Conservation (phyloP, 2,113 vertebrate species). For the Nesospiza acunhae region DNA sequence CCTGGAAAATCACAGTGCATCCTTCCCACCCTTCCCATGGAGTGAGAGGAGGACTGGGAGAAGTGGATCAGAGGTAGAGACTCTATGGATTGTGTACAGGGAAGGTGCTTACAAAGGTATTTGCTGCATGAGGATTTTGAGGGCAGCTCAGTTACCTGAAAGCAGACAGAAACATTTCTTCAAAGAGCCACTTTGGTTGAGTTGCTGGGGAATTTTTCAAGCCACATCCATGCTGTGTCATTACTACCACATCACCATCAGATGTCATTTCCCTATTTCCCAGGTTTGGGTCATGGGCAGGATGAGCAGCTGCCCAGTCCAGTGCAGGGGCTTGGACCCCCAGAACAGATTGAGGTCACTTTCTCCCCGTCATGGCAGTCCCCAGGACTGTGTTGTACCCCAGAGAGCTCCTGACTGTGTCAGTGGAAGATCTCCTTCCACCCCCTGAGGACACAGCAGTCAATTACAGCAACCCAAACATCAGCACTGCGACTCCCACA, state of each 20-base stretch:
- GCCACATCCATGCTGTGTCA: background rate
- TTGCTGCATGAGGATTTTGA: background rate
- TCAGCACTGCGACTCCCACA: rapidly evolving
- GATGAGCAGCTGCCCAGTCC: background rate
- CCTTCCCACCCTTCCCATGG: background rate
- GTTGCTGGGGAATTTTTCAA: background rate
- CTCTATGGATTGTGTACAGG: rapidly evolving
- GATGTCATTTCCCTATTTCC: background rate
- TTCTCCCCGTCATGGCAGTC: rapidly evolving
- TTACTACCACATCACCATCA: background rate
- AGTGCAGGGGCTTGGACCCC: background rate
- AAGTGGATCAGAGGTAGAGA: background rate
- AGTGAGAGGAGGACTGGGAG: rapidly evolving
- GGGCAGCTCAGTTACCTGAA: background rate
- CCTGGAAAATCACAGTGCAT: background rate
- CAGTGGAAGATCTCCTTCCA: background rate
- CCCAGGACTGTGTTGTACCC: background rate
- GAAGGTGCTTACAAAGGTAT: background rate
- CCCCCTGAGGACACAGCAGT: background rate
- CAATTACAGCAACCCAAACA: background rate
- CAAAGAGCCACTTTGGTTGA: background rate
- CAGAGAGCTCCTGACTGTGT: background rate
- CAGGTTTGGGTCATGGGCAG: background rate
- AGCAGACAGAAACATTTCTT: background rate
- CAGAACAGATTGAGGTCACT: rapidly evolving